Evolutionary conservation across 2,113 vertebrate species (phyloP).

Genomic region (mouse (Mus musculus)): GRCm39 chr4:56717501-56718000

Average conservation of each 20-base stretch:
- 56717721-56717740: neutral
- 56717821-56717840: neutral
- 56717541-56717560: neutral
- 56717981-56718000: neutral
- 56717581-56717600: neutral
- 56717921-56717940: neutral
- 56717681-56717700: neutral
- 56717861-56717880: too few species aligned
- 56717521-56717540: neutral
- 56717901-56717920: too few species aligned
- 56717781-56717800: neutral
- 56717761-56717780: neutral
- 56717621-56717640: conserved; percentile 4
- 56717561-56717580: neutral
- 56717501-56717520: neutral
- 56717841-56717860: neutral
- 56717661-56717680: neutral
- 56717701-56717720: too few species aligned
- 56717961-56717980: neutral
- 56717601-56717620: conserved; percentile 11
- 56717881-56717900: neutral
- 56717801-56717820: neutral
- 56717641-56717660: neutral
- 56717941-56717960: too few species aligned
- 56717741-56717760: neutral